Evolutionary conservation across 2,888 invertebrate species (phyloP).

Genomic region (Pycnomerus fuliginosus): DNA sequence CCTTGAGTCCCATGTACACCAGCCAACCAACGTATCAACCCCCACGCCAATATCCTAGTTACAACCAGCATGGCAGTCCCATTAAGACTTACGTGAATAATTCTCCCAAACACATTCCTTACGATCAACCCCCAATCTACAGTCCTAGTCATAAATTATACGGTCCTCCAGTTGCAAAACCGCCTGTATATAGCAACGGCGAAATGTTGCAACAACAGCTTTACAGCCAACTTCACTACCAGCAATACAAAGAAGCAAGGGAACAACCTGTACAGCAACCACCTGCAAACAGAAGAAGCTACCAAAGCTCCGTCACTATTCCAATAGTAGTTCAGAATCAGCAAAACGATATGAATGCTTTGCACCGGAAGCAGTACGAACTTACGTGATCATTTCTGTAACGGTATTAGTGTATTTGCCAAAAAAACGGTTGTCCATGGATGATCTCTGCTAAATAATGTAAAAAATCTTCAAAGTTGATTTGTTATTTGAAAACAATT

Average conservation of each 20-base stretch:
- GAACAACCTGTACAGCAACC: conserved; percentile 45
- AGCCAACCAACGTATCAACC: conserved; percentile 39
- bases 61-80: conserved; percentile 41
- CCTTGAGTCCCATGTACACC: conserved; percentile 43
- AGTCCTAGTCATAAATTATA: conserved; percentile 39
- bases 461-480: conserved; percentile 5
- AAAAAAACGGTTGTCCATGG: not conserved
- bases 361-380: conserved; percentile 41
- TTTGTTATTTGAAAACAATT: conserved; percentile 13
- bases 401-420: not conserved
- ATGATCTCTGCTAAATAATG: conserved; percentile 1
- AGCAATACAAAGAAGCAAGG: conserved; percentile 45
- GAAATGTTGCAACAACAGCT: conserved; percentile 47
- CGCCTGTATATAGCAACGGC: conserved; percentile 40
- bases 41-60: conserved; percentile 38
- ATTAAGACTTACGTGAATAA: conserved; percentile 37
- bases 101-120: conserved; percentile 45
- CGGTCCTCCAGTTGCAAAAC: conserved; percentile 28
- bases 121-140: conserved; percentile 32
- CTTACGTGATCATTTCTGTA: conserved; percentile 39
- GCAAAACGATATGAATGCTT: conserved; percentile 36
- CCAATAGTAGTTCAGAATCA: conserved; percentile 43
- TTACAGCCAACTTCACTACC: conserved; percentile 43
- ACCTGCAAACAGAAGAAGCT: conserved; percentile 36
- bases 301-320: conserved; percentile 47